Conservation (phyloP, 2,888 invertebrate species). For the Aphidius colemani region DNA sequence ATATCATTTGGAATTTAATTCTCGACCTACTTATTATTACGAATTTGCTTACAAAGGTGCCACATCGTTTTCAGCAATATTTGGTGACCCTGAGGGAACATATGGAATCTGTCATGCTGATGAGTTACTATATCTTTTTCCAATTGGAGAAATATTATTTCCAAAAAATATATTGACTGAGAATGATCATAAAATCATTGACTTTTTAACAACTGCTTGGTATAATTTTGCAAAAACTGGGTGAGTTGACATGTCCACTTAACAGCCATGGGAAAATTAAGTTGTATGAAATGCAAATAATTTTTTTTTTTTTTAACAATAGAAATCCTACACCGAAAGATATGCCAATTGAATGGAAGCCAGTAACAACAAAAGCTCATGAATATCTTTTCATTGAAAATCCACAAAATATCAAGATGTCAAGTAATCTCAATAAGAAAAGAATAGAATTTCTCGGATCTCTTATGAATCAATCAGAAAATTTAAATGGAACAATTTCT, state of each 20-base stretch:
- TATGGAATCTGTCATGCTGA: slow-evolving; percentile 84
- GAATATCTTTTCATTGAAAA: slow-evolving; percentile 65
- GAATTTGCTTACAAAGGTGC: slow-evolving; percentile 70
- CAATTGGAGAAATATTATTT: slow-evolving; percentile 67
- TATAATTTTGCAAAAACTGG: slow-evolving; percentile 76
- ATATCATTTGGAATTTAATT: slow-evolving; percentile 58
- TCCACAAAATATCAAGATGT: slow-evolving; percentile 62
- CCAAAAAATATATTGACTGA: slow-evolving; percentile 64
- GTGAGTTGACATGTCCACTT: slow-evolving; percentile 54
- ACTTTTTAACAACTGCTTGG: slow-evolving; percentile 71
- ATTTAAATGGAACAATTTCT: too few relatives aligned
- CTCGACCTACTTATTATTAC: slow-evolving; percentile 70
- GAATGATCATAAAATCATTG: slow-evolving; percentile 67
- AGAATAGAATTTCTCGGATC: slow-evolving; percentile 62
- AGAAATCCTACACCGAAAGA: slow-evolving; percentile 71
- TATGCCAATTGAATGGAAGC: slow-evolving; percentile 65
- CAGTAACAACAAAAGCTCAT: slow-evolving; percentile 60
- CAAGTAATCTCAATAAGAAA: slow-evolving; percentile 63
- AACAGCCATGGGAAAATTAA: too few relatives aligned
- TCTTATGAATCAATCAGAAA: too few relatives aligned
- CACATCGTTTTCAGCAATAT: slow-evolving; percentile 73
- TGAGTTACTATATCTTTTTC: slow-evolving; percentile 81
- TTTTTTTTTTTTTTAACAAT: slow-evolving; percentile 13
- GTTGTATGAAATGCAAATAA: background rate
- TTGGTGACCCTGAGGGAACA: slow-evolving; percentile 69